Evolutionary conservation across 2,797 vertebrate species (phyloP).

Genomic region (Podargus strigoides): DNA sequence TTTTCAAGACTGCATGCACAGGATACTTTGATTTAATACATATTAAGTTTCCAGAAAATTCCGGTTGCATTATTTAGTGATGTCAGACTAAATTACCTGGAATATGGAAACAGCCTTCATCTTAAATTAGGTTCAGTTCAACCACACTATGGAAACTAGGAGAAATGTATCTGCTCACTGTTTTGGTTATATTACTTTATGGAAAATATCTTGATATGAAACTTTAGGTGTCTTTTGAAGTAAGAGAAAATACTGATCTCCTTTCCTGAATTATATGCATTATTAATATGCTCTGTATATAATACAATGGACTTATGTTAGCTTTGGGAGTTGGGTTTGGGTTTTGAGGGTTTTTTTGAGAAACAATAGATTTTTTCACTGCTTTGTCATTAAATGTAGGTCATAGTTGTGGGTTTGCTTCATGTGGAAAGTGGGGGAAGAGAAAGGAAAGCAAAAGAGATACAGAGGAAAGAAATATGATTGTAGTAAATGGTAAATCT

Average conservation of each 20-base stretch:
- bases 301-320: neutral
- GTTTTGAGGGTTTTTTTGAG: neutral
- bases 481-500: neutral
- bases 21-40: constrained; percentile 79
- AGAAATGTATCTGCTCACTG: constrained; percentile 34
- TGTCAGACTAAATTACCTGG: constrained; percentile 78
- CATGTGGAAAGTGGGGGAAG: neutral
- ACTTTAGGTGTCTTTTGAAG: constrained; percentile 31
- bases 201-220: neutral
- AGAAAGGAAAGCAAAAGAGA: neutral
- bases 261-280: neutral
- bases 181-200: constrained; percentile 73
- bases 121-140: constrained; percentile 76
- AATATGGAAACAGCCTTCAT: constrained; percentile 77
- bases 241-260: neutral
- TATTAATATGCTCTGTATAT: neutral
- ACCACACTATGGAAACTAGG: constrained; percentile 56
- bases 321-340: neutral
- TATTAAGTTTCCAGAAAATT: constrained; percentile 78
- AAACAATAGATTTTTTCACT: neutral
- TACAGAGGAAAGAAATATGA: neutral
- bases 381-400: neutral
- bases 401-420: neutral
- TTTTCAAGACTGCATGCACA: constrained; percentile 43
- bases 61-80: constrained; percentile 83